Evolutionary conservation across 1,140 invertebrate species (phyloP), one percentile per base, ranked within the genome.

Genomic region (Drosophila carrolli): DNA sequence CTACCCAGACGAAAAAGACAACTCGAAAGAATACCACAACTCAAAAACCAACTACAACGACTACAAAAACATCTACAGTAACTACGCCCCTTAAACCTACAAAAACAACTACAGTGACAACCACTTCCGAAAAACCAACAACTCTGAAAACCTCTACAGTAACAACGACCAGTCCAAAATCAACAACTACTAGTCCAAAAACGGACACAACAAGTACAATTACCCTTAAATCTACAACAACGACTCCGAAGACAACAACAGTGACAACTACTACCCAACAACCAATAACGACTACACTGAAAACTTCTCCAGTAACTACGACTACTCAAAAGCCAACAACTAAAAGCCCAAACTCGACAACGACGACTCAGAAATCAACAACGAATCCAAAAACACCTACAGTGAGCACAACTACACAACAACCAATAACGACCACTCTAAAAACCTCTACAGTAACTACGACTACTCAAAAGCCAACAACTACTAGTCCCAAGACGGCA

Each of bases 21-120:
- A 55, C 72, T 27, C n/a, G 0, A n/a, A 38, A 4, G 0, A 38
- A 4, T 10, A 38, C 8, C 37, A 38, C 29, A 7, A 32, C 29
- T 32, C 29, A 48, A 40, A 41, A 59, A 50, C 47, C 60, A 51
- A 61, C 41, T 19, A 50, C 55, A 1, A 58, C 59, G 40, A 62
- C 70, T 13, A 4, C 38, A 0, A 41, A 41, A 14, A n/a, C 59
- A 5, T 5, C 53, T 2, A 23, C 23, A 23, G 4, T 23, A 23
- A 23, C 23, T 4, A 23, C 23, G 23, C 4, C 23, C 23, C 23
- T 23, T 23, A 23, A 37, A 16, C 38, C 29, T 35, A 1, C 48
- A 3, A 16, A 51, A 4, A 16, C 60, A 9, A 41, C 71, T 3
- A 43, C 47, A 27, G 41, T 32, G 13, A 44, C 43, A 8, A 70